Base-by-base conservation (phyloP, 2,888 invertebrate genomes). In the Calephelis perditalis region DNA sequence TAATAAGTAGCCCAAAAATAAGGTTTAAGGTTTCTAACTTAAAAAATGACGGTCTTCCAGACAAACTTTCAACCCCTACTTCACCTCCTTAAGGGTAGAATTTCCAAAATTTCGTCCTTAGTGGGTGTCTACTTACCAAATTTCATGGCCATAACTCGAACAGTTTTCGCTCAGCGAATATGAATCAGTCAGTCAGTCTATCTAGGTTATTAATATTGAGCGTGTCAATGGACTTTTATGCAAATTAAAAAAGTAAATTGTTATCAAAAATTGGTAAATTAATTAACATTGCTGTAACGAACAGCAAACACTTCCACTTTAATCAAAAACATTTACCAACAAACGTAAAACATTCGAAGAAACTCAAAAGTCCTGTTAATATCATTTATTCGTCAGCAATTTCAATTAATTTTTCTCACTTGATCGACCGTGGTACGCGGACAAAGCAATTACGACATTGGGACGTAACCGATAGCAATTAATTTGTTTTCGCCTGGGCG, bases 331-430 rank as follows among this genome's bases (percentile, higher is more conserved):
- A 47, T 37, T 47, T 37, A 8, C 47, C 15, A 40, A 58, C 47
- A 12, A 59, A 54, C 54, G 43, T 36, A 15, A 58, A 58, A 49
- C n/a, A 44, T 26, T 37, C 36, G 56, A 26, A 52, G 49, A 57
- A 46, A n/a, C 46, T 47, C 37, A 61, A 61, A 54, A 52, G 52
- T 47, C 54, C 52, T 61, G 45, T 57, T 63, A 62, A 64, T 61
- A 57, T 62, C 64, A 62, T 64, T 62, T 61, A 64, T 65, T 63
- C 63, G 64, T 67, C 59, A 65, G 63, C 63, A 60, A 80, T 81
- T 85, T 84, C 84, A 87, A 86, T 88, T 87, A 87, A 78, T 86
- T 86, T 88, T 86, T 86, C 83, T 82, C 80, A 83, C 82, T 86
- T 84, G 85, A 86, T 86, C 81, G 80, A 84, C 84, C 76, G 79